Conservation (phyloP, 2,797 vertebrate species). For the Galaxias olidus region DNA sequence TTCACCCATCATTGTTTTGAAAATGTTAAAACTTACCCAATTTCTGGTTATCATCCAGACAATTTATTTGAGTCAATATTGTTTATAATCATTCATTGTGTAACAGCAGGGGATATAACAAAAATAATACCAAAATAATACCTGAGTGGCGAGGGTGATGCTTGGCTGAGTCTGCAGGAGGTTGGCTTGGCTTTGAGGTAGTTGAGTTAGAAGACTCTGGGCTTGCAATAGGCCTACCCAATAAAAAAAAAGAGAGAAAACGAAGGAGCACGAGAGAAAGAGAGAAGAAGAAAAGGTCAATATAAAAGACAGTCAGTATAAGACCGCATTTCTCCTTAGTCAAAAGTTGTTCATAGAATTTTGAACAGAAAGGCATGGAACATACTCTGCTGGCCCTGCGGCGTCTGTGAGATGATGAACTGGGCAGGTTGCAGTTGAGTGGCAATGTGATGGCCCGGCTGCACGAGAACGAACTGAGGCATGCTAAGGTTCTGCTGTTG, state of each 20-base stretch:
- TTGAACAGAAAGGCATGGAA: too few relatives aligned
- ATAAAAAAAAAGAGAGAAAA: conserved; percentile 1
- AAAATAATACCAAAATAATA: too few relatives aligned
- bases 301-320: not conserved
- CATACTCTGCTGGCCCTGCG: conserved; percentile 94
- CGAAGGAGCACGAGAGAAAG: not conserved
- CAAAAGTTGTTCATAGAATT: too few relatives aligned
- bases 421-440: conserved; percentile 91
- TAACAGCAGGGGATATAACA: too few relatives aligned
- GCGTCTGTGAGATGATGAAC: conserved; percentile 98
- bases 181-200: conserved; percentile 99
- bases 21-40: too few relatives aligned
- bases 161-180: conserved; percentile 98
- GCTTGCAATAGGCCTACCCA: conserved; percentile 98
- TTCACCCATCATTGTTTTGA: too few relatives aligned
- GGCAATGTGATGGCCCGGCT: conserved; percentile 85
- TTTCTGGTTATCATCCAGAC: too few relatives aligned
- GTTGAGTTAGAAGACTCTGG: conserved; percentile 97
- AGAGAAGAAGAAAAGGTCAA: not conserved
- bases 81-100: too few relatives aligned
- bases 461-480: conserved; percentile 97
- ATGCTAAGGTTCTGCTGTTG: conserved; percentile 96
- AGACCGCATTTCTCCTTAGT: too few relatives aligned
- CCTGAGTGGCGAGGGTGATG: conserved; percentile 97
- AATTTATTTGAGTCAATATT: too few relatives aligned